Base-by-base conservation (phyloP, 2,113 vertebrate genomes). In the Boleophthalmus pectinirostris region DNA sequence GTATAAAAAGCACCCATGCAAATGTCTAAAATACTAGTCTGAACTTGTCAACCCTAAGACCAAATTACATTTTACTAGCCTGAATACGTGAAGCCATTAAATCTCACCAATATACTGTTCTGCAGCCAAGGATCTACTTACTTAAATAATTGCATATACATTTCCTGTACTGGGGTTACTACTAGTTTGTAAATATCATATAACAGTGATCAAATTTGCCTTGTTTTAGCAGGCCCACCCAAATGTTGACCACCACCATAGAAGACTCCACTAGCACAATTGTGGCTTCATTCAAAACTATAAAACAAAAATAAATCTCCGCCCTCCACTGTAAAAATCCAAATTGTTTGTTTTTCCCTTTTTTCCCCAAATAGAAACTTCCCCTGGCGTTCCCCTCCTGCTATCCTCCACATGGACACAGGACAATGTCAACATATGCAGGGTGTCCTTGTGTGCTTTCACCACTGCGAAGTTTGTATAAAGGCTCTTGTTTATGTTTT, bases 341-440 rank as follows among this genome's bases (percentile, higher is more conserved):
- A 68, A 64, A 68, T 35, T 74, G 72, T 82, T 66, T 85, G 72
- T 71, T 81, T 85, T 85, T 80, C 87, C 82, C 88, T 87, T 86
- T 75, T 86, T 92, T 89, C 72, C 82, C 77, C 77, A 88, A 88
- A 91, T 83, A 90, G 81, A 84, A 89, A 84, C 81, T 85, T 64
- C 60, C 71, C 56, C 56, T 64, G 68, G 65, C 66, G 68, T 72
- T 51, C 73, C 73, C 75, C 54, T 69, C 79, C 74, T 79, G 46
- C 80, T 69, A 24, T 80, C 56, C 60, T 79, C 77, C 56, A 66
- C 66, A 79, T 69, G 54, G 61, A 81, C 64, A 35, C 58, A 72
- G 78, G 88, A 85, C 87, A 85, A 88, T 93, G 85, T 90, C 85
- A 90, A 90, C 89, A 91, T 80, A 78, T 6, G 29, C 23, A 67